Evolutionary conservation across 2,888 invertebrate genomes (phyloP), one percentile per base, ranked within the genome.

Genomic region (Polietes domitor): DNA sequence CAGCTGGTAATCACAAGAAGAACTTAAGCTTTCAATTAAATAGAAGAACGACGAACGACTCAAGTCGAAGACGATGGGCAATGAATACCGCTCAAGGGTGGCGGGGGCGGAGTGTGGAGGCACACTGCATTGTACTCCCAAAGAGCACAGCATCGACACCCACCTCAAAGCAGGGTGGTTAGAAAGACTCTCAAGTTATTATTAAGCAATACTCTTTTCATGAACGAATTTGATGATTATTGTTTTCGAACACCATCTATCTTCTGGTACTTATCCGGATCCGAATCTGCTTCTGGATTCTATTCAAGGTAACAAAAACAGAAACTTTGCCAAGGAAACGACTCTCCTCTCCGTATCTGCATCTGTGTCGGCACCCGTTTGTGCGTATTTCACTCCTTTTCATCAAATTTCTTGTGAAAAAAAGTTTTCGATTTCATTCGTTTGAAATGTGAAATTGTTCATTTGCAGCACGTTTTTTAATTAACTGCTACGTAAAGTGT

Each of bases 401-500:
- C 68, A 68, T 73, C 68, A 47, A 58, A 24, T 32, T 65, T 37
- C 50, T 12, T 65, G 53, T 17, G 24, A 41, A 43, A 32, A 73
- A 68, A 68, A 68, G 15, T 10, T 43, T 68, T 21, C 21, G 58
- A 55, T 80, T 70, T 55, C 55, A 61, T 70, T 72, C 21, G 28
- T 68, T 68, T 53, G 50, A 73, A 74, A 77, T 75, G 32, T 79
- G 72, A 74, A 78, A 83, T 83, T 83, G 80, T 81, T 72, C 75
- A 83, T 80, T 83, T 83, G 71, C 53, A 61, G 83, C 83, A 83
- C 83, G 83, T 83, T 80, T 83, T 83, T 83, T 83, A 83, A 83
- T 80, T 83, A 83, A 83, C 80, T 81, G 75, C 80, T 80, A 43
- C 77, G 74, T 78, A 78, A 83, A 83, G 77, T 80, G 80, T 78